Evolutionary conservation across 2,888 invertebrate species (phyloP).

Genomic region (Gymnosoma rotundatum): DNA sequence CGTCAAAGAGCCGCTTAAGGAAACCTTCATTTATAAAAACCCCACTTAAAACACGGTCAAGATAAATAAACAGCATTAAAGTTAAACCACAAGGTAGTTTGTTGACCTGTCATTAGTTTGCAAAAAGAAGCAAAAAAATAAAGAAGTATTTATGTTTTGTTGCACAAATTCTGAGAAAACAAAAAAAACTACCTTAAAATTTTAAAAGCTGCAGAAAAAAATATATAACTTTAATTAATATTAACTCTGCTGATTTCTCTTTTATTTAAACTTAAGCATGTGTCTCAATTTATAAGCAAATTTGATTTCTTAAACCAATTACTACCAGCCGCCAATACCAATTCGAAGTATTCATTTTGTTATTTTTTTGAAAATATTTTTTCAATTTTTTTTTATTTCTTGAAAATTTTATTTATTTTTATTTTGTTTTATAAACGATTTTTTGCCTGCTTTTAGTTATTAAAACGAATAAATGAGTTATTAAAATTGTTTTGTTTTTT

Average conservation of each 20-base stretch:
- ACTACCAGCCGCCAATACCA: neutral
- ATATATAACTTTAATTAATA: neutral
- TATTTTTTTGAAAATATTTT: neutral
- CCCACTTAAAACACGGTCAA: conserved; percentile 6
- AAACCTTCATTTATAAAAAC: neutral
- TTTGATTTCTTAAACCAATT: neutral
- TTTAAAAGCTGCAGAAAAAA: conserved; percentile 3
- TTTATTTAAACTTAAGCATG: neutral
- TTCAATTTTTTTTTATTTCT: neutral
- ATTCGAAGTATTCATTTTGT: conserved; percentile 6
- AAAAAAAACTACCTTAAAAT: neutral
- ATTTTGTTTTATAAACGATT: neutral
- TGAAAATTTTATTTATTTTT: neutral
- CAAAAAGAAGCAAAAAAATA: conserved; percentile 15
- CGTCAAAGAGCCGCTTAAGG: too few species aligned
- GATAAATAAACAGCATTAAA: conserved; percentile 7
- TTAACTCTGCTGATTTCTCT: conserved; percentile 13
- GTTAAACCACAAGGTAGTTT: conserved; percentile 59
- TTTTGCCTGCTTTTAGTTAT: neutral
- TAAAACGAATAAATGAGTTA: neutral
- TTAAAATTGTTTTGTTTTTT: neutral
- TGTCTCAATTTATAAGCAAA: neutral
- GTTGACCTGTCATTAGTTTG: conserved; percentile 39
- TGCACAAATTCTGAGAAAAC: neutral
- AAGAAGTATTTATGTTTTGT: neutral